phyloP scores from a whole-genome alignment of 2,797 vertebrate species.

The Falco novaeseelandiae region DNA sequence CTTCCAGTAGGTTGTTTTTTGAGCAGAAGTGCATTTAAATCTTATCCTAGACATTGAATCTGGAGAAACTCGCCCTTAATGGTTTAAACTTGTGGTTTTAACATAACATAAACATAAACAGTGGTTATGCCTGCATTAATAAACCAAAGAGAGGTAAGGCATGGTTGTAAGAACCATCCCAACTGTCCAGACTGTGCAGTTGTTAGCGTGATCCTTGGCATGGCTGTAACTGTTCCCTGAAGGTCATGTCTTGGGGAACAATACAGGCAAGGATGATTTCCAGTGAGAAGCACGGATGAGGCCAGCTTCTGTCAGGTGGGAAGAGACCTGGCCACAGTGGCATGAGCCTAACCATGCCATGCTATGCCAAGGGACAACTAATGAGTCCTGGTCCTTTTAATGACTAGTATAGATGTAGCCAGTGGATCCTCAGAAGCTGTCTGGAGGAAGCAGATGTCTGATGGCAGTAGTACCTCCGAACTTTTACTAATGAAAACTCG shows the following conservation, averaged over 20 bases:
- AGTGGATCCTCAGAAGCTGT: background rate
- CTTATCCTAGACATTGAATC: background rate
- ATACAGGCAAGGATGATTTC: background rate
- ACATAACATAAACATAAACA: too few species aligned
- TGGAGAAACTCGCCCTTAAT: background rate
- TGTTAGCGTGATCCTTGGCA: rapidly evolving
- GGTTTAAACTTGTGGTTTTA: background rate
- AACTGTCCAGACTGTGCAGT: background rate
- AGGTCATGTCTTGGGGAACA: background rate
- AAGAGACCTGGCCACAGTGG: background rate
- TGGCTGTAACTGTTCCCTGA: background rate
- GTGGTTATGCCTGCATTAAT: background rate
- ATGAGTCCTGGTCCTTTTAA: background rate
- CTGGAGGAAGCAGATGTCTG: background rate
- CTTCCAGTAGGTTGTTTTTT: background rate
- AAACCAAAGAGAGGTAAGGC: background rate
- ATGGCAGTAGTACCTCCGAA: background rate
- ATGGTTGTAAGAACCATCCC: background rate
- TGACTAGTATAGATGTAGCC: background rate
- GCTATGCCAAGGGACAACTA: background rate
- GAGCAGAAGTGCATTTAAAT: background rate
- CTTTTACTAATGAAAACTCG: background rate
- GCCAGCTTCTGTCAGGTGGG: rapidly evolving
- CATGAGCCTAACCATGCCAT: background rate
- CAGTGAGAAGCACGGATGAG: background rate